Conservation (phyloP, 1,140 invertebrate genomes). For the Papilio machaon region DNA sequence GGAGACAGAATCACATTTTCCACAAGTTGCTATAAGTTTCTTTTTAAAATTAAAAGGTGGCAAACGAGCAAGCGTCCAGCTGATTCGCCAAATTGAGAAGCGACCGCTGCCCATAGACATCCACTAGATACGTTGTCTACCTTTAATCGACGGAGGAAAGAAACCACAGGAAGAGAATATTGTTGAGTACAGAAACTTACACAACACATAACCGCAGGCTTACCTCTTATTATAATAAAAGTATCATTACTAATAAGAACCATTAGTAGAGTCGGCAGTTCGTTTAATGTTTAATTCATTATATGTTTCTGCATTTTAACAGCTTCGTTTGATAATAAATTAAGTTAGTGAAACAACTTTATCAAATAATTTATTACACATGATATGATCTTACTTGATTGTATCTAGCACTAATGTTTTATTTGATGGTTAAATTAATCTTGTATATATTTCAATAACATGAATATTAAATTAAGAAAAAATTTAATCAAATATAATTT, state of each 20-base stretch:
- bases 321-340: conserved; percentile 25
- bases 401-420: conserved; percentile 26
- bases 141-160: too few relatives aligned
- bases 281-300: conserved; percentile 33
- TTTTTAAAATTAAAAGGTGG: too few relatives aligned
- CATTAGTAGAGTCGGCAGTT: conserved; percentile 20
- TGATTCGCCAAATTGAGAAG: too few relatives aligned
- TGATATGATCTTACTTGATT: conserved; percentile 31
- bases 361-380: conserved; percentile 27
- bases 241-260: conserved; percentile 11
- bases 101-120: too few relatives aligned
- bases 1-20: too few relatives aligned
- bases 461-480: not conserved
- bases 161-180: too few relatives aligned
- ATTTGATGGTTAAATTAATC: conserved; percentile 10
- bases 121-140: too few relatives aligned
- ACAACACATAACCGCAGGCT: not conserved
- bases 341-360: conserved; percentile 27
- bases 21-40: not conserved
- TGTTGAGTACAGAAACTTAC: not conserved
- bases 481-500: not conserved
- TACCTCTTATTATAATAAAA: not conserved
- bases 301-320: conserved; percentile 29
- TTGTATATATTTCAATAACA: conserved; percentile 3
- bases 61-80: too few relatives aligned